phyloP scores from a whole-genome alignment of 2,888 invertebrate species.

The Mycogona germanica region DNA sequence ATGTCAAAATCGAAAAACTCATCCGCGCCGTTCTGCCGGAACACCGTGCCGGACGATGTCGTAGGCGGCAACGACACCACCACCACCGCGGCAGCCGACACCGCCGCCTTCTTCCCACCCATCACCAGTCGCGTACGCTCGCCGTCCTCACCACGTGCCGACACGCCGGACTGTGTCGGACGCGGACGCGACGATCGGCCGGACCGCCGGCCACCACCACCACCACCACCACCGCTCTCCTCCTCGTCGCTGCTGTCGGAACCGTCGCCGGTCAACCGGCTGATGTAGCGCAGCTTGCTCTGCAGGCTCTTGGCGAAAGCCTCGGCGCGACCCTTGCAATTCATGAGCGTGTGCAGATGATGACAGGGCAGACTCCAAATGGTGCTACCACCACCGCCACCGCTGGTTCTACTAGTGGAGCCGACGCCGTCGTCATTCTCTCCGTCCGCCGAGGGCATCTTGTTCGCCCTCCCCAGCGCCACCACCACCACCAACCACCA shows the following conservation, averaged over 20 bases:
- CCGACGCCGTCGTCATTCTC: too few species aligned
- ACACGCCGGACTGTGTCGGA: too few species aligned
- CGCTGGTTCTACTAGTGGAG: too few species aligned
- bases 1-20: slow-evolving; percentile 33
- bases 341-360: slow-evolving; percentile 39
- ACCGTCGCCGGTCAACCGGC: slow-evolving; percentile 36
- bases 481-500: too few species aligned
- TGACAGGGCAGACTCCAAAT: slow-evolving; percentile 16
- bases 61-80: not conserved
- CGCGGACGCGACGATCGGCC: too few species aligned
- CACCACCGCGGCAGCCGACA: too few species aligned
- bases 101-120: not conserved
- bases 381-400: too few species aligned
- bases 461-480: too few species aligned
- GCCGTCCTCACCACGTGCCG: not conserved
- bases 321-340: slow-evolving; percentile 65
- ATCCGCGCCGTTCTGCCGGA: slow-evolving; percentile 24
- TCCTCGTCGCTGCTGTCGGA: slow-evolving; percentile 8
- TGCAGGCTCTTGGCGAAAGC: slow-evolving; percentile 66
- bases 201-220: too few species aligned
- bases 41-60: not conserved
- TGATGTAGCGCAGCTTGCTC: slow-evolving; percentile 56
- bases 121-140: not conserved
- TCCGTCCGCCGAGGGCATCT: too few species aligned
- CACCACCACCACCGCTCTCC: not conserved